These are phyloP conservation scores for Bufo gargarizans DNA, from an alignment of 2,113 vertebrate genomes.

Conservation along the genomic window DNA sequence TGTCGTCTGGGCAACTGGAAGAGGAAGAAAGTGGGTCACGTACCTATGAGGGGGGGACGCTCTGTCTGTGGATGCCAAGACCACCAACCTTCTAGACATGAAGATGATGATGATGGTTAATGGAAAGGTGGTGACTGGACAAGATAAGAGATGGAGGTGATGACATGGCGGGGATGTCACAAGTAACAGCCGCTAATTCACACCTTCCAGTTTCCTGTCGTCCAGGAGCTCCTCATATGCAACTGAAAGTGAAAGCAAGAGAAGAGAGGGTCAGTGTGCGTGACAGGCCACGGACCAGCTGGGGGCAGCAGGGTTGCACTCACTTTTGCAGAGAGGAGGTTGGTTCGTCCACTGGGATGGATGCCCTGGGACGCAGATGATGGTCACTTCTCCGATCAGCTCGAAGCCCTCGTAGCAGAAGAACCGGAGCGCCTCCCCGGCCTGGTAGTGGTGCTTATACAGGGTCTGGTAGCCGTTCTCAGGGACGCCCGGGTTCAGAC, in stretches of 20 bases:
- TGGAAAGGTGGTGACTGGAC: background rate
- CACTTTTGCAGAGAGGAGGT: slow-evolving; percentile 91
- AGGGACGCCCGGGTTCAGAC: slow-evolving; percentile 88
- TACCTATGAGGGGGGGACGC: background rate
- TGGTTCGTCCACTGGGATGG: slow-evolving; percentile 92
- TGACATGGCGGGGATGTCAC: background rate
- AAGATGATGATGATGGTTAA: slow-evolving; percentile 11
- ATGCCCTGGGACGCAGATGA: slow-evolving; percentile 87
- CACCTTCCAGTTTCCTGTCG: slow-evolving; percentile 88
- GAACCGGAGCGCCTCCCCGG: slow-evolving; percentile 88
- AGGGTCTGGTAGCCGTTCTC: slow-evolving; percentile 91
- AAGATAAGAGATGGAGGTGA: background rate
- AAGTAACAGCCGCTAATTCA: slow-evolving; percentile 56
- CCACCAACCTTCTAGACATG: slow-evolving; percentile 23
- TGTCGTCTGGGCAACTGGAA: slow-evolving; percentile 84
- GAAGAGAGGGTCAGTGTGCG: background rate
- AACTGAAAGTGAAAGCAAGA: slow-evolving; percentile 65
- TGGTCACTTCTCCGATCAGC: slow-evolving; percentile 90
- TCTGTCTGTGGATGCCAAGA: background rate
- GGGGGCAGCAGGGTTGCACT: slow-evolving; percentile 11
- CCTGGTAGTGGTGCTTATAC: slow-evolving; percentile 92
- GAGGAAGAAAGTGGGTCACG: background rate
- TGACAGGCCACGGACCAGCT: background rate
- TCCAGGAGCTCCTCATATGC: slow-evolving; percentile 89
- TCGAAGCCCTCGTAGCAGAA: slow-evolving; percentile 94